A percentile compares a stretch with the other conserved stretches of the same genome.
Conservation (phyloP, 2,797 vertebrate species). For the Intellagama lesueurii region DNA sequence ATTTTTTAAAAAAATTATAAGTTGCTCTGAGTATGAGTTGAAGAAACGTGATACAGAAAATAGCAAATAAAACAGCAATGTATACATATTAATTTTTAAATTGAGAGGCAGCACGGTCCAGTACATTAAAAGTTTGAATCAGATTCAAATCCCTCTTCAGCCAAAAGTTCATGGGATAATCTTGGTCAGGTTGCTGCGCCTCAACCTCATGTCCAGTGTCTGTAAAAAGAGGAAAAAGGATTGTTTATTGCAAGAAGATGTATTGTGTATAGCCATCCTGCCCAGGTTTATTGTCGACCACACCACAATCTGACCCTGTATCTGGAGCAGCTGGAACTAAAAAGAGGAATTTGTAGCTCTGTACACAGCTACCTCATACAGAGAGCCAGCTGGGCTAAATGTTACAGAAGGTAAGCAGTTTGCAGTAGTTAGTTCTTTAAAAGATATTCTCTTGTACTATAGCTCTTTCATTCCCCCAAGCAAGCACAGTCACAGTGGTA, state of each 20-base stretch:
- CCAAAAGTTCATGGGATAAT: not conserved
- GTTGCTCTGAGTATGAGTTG: not conserved
- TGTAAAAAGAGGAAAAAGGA: slow-evolving; percentile 4
- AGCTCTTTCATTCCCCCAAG: too few species aligned
- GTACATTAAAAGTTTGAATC: not conserved
- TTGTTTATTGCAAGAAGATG: not conserved
- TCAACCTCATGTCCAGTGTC: not conserved
- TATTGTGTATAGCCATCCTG: not conserved
- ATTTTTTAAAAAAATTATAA: not conserved
- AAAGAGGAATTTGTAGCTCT: not conserved
- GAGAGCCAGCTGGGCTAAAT: too few species aligned
- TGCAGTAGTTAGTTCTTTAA: too few species aligned
- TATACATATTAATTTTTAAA: not conserved
- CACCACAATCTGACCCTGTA: not conserved
- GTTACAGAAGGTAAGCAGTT: not conserved
- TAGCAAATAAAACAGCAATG: not conserved
- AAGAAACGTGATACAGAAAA: not conserved
- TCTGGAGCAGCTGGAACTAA: too few species aligned
- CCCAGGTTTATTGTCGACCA: not conserved
- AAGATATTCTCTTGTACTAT: too few species aligned
- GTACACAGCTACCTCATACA: not conserved
- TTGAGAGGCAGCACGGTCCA: not conserved
- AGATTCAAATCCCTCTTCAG: slow-evolving; percentile 13
- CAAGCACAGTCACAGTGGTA: too few species aligned
- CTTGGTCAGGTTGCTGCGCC: not conserved